Evolutionary conservation across 2,113 vertebrate species (phyloP).

Genomic region (Nibea coibor): DNA sequence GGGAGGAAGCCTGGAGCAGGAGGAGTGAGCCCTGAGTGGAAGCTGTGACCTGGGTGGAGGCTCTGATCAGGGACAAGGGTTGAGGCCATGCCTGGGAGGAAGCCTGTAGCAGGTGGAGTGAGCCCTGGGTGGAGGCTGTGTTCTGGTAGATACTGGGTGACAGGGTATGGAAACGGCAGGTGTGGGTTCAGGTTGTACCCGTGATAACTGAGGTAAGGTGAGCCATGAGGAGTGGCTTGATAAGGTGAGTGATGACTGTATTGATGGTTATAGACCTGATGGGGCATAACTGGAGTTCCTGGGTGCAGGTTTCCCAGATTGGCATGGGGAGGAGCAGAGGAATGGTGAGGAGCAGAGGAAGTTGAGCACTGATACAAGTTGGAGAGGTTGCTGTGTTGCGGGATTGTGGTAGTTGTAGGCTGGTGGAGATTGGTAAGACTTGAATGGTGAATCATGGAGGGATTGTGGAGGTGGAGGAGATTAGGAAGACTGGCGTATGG

Average conservation of each 20-base stretch:
- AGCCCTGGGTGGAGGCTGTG: constrained; percentile 24
- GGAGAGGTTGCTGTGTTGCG: constrained; percentile 66
- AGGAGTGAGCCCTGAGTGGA: constrained; percentile 14
- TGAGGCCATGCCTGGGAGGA: constrained; percentile 5
- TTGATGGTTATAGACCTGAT: constrained; percentile 19
- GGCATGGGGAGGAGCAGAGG: constrained; percentile 21
- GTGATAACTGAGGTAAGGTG: constrained; percentile 42
- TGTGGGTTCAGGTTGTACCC: constrained; percentile 44
- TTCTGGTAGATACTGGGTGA: constrained; percentile 30
- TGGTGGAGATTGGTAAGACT: constrained; percentile 54
- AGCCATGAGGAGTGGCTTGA: constrained; percentile 36
- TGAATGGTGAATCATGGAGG: constrained; percentile 24
- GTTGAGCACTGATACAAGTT: constrained; percentile 71
- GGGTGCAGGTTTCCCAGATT: constrained; percentile 27
- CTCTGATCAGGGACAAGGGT: not conserved
- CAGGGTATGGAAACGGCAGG: not conserved
- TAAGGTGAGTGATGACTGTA: constrained; percentile 46
- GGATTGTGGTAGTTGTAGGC: not conserved
- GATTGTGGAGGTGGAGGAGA: constrained; percentile 24
- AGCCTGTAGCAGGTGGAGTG: constrained; percentile 31
- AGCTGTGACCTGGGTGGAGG: not conserved
- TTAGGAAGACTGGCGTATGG: constrained; percentile 62
- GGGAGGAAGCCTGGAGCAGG: constrained; percentile 35
- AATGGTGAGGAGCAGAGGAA: constrained; percentile 33
- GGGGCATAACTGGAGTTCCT: constrained; percentile 40